Evolutionary conservation across 2,888 invertebrate species (phyloP).

Genomic region (Melanotus villosus): DNA sequence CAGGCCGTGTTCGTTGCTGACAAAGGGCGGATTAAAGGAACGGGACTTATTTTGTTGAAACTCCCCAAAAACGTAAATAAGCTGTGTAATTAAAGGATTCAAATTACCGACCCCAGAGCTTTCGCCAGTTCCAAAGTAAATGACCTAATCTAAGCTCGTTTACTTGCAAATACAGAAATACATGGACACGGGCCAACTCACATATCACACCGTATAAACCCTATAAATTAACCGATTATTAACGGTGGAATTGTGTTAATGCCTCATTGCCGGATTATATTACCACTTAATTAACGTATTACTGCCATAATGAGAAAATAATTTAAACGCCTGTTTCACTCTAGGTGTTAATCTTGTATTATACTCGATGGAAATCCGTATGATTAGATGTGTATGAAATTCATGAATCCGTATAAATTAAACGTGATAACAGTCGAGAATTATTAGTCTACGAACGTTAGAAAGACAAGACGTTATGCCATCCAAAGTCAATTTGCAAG

Average conservation of each 20-base stretch:
- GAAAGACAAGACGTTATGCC: no score
- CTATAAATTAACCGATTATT: constrained; percentile 14
- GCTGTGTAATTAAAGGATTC: constrained; percentile 33
- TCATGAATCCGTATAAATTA: not conserved
- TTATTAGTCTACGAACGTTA: no score
- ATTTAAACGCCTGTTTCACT: not conserved
- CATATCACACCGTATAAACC: constrained; percentile 19
- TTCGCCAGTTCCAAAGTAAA: constrained; percentile 20
- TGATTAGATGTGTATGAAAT: not conserved
- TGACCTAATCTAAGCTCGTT: constrained; percentile 32
- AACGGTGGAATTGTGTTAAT: constrained; percentile 17
- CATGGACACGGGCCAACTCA: constrained; percentile 19
- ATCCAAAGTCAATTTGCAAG: no score
- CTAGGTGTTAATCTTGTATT: constrained; percentile 5
- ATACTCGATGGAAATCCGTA: not conserved
- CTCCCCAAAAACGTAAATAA: constrained; percentile 38
- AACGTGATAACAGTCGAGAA: not conserved
- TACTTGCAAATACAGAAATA: constrained; percentile 37
- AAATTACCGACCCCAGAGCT: constrained; percentile 22
- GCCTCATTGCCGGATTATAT: constrained; percentile 21
- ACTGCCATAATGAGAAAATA: constrained; percentile 15
- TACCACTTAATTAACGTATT: constrained; percentile 21
- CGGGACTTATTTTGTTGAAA: constrained; percentile 8
- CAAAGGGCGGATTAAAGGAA: constrained; percentile 19
- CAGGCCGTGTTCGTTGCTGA: not conserved